Base-by-base conservation (phyloP, 2,113 vertebrate species). In the Prunella himalayana region DNA sequence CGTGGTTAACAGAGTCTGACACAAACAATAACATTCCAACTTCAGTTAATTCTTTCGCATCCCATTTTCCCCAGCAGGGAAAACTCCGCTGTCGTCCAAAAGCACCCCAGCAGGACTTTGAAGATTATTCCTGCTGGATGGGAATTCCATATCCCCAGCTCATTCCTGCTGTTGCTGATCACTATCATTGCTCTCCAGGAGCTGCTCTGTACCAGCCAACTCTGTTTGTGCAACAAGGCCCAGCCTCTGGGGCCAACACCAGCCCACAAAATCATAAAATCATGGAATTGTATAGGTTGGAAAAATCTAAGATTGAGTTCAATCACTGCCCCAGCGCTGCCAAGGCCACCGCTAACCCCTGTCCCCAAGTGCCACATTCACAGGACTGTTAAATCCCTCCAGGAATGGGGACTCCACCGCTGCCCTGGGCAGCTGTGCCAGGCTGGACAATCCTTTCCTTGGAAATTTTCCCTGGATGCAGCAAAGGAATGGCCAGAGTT, bases 1-100 rank as follows among this genome's bases (percentile, higher is more conserved):
- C 79, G 68, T 92, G 91, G 96, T 96, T 97, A 96, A 66, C 97
- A 81, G 91, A 96, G 96, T 96, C 97, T 97, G 95, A 95, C 96
- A 97, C 85, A 97, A 98, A 98, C 97, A 97, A 96, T 95, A 96
- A 92, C 85, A 95, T 97, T 97, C 95, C 93, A 94, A 95, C 96
- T 96, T 85, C 88, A 94, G 95, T 91, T 96, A 96, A 97, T 97
- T 97, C 96, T 96, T 94, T 88, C 4, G 49, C 91, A 95, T 98
- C 97, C 95, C 95, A 75, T 89, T 97, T 96, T 91, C 37, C 75
- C 60, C 95, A 97, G 95, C 86, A 31, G 92, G 94, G 97, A 95
- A 96, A 97, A 87, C 76, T 56, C 73, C 1, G 1, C 24, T 88
- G 89, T 54, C 60, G 0, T 72, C 96, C 96, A 97, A 96, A 97